Base-by-base conservation (phyloP, 2,797 vertebrate genomes). In the Malurus splendens region DNA sequence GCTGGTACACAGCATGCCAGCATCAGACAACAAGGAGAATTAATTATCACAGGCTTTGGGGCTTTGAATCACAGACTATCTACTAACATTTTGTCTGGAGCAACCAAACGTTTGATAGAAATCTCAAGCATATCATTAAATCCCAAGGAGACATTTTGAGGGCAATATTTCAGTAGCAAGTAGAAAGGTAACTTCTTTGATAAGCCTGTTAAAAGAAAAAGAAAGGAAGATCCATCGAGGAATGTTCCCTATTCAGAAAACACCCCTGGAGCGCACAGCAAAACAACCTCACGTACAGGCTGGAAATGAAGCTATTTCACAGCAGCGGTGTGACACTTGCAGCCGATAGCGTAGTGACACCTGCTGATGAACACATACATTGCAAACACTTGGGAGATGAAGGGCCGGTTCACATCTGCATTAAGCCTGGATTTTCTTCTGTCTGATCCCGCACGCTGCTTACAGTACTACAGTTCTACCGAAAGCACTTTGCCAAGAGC, bases 21-120 rank as follows among this genome's bases (percentile, higher is more conserved):
- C 25, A 48, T 12, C 74, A 82, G 48, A 81, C 72, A 91, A 57
- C 42, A 71, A 87, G 61, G 19, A 86, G 75, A 90, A 92, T 82
- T 89, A 94, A 87, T 89, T 82, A 90, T 45, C 42, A 39, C 18
- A 61, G 41, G 25, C 67, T 87, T 27, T 66, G 54, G 20, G 33
- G 25, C 36, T 88, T 78, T 68, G 60, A 86, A 67, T 64, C 47
- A 47, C 4, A 1, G n/a, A 9, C 12, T 25, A 30, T 23, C 62
- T 72, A 81, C 44, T 25, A 59, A 27, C 0, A 0, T 32, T 80
- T 86, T 84, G 50, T 66, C 48, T 62, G 32, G 56, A 90, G 72
- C n/a, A 62, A 73, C 4, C 30, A 79, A 81, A 70, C 2, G 4
- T 13, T 75, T 68, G 38, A 20, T 48, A 68, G 39, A 76, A 81